These are phyloP conservation scores for Neodiprion fabricii DNA, from an alignment of 1,140 invertebrate species.

Conservation along the genomic window DNA sequence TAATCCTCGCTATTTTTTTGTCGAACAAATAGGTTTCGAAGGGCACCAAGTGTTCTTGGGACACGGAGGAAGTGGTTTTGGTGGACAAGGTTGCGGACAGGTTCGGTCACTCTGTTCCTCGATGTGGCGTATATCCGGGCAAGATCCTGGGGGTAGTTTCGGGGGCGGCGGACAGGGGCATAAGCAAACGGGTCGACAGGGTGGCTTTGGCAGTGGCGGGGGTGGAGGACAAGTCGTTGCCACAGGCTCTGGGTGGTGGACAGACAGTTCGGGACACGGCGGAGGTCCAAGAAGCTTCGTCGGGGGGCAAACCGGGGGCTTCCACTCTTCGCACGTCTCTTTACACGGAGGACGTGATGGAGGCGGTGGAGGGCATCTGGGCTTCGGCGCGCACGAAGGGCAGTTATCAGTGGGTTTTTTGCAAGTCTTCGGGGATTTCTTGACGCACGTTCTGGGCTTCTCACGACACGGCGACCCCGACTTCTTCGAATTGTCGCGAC, in stretches of 20 bases:
- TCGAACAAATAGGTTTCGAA: not conserved
- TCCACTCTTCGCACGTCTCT: not conserved
- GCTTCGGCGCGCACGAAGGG: not conserved
- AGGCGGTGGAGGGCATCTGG: slow-evolving; percentile 12
- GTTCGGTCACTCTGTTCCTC: not conserved
- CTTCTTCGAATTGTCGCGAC: not conserved
- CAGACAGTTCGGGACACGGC: slow-evolving; percentile 8
- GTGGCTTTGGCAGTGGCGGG: slow-evolving; percentile 40
- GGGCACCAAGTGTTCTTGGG: not conserved
- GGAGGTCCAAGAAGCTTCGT: slow-evolving; percentile 15
- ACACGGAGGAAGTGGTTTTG: slow-evolving; percentile 18
- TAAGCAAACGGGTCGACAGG: slow-evolving; percentile 31
- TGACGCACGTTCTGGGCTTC: not conserved
- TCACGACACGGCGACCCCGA: not conserved
- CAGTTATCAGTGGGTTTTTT: not conserved
- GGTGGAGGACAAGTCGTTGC: slow-evolving; percentile 24
- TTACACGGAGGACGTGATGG: slow-evolving; percentile 11
- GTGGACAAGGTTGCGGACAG: slow-evolving; percentile 25
- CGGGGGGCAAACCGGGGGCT: slow-evolving; percentile 6
- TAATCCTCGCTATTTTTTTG: not conserved
- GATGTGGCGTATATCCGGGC: slow-evolving; percentile 33
- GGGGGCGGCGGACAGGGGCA: slow-evolving; percentile 42
- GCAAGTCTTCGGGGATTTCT: not conserved
- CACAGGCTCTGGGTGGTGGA: slow-evolving; percentile 7
- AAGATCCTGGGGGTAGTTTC: slow-evolving; percentile 43